Evolutionary conservation across 2,888 invertebrate genomes (phyloP).

Genomic region (Hirtodrosophila alboralis): DNA sequence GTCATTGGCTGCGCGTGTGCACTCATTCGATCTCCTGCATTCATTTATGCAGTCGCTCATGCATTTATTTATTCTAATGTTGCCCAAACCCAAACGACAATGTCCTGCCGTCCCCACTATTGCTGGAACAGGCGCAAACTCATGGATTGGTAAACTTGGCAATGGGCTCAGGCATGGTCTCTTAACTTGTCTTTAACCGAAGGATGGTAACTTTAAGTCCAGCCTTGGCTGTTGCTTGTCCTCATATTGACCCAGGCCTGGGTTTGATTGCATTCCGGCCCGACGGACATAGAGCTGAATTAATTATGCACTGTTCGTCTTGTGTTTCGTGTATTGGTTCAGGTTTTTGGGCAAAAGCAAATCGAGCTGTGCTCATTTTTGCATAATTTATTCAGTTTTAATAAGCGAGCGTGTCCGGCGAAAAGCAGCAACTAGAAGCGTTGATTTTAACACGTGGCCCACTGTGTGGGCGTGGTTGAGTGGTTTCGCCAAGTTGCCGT

Average conservation of each 20-base stretch:
- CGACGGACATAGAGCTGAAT: constrained; percentile 47
- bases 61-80: constrained; percentile 59
- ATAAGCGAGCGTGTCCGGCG: constrained; percentile 53
- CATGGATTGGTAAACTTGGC: too few species aligned
- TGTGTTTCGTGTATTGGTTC: constrained; percentile 29
- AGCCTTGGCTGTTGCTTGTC: neutral
- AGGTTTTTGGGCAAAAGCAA: constrained; percentile 26
- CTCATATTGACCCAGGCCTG: constrained; percentile 20
- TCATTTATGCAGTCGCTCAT: constrained; percentile 53
- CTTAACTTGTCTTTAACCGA: constrained; percentile 1
- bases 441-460: constrained; percentile 60
- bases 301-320: constrained; percentile 69
- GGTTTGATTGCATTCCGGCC: constrained; percentile 57
- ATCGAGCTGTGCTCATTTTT: constrained; percentile 58
- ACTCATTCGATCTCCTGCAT: constrained; percentile 47
- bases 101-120: neutral
- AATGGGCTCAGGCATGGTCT: neutral
- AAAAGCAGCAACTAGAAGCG: constrained; percentile 31
- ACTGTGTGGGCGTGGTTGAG: constrained; percentile 8
- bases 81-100: neutral
- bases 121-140: too few species aligned
- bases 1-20: constrained; percentile 10
- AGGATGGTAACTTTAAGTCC: constrained; percentile 12
- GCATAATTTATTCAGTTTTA: constrained; percentile 80
- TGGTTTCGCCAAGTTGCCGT: constrained; percentile 36